phyloP scores from a whole-genome alignment of 2,888 invertebrate species.

The Netelia inedita region DNA sequence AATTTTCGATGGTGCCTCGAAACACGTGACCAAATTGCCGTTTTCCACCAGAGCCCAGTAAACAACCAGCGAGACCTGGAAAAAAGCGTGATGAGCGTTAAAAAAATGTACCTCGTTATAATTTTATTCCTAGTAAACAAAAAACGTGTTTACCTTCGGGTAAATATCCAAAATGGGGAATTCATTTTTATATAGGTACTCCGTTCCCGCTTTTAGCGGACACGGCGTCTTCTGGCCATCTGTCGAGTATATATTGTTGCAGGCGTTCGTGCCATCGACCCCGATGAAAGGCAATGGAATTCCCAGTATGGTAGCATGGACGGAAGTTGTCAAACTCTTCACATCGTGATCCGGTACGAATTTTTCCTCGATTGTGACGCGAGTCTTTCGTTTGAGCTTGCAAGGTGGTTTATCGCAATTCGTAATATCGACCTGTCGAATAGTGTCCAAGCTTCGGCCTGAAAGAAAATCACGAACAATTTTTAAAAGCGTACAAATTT shows the following conservation, averaged over 20 bases:
- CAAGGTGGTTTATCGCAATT: conserved; percentile 89
- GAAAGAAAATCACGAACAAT: conserved; percentile 77
- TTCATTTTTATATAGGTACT: conserved; percentile 90
- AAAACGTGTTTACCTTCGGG: conserved; percentile 85
- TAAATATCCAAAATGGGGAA: conserved; percentile 87
- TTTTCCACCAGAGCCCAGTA: conserved; percentile 88
- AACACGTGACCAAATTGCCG: conserved; percentile 87
- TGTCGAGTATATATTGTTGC: conserved; percentile 87
- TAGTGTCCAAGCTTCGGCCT: conserved; percentile 83
- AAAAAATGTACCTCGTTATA: background rate
- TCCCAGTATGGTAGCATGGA: conserved; percentile 88
- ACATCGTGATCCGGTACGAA: conserved; percentile 88
- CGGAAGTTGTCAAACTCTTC: conserved; percentile 87
- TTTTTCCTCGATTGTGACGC: conserved; percentile 86
- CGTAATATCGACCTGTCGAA: conserved; percentile 86
- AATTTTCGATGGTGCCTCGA: conserved; percentile 89
- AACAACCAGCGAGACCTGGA: conserved; percentile 87
- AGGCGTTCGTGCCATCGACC: conserved; percentile 90
- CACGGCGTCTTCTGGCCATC: conserved; percentile 88
- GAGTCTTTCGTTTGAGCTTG: conserved; percentile 88
- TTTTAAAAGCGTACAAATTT: background rate
- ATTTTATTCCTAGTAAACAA: no score
- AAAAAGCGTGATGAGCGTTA: conserved; percentile 75
- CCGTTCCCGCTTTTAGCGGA: conserved; percentile 89
- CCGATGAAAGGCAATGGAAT: conserved; percentile 91